These are phyloP conservation scores for Chlorops oryzae DNA, from an alignment of 1,140 invertebrate genomes.

Conservation along the genomic window DNA sequence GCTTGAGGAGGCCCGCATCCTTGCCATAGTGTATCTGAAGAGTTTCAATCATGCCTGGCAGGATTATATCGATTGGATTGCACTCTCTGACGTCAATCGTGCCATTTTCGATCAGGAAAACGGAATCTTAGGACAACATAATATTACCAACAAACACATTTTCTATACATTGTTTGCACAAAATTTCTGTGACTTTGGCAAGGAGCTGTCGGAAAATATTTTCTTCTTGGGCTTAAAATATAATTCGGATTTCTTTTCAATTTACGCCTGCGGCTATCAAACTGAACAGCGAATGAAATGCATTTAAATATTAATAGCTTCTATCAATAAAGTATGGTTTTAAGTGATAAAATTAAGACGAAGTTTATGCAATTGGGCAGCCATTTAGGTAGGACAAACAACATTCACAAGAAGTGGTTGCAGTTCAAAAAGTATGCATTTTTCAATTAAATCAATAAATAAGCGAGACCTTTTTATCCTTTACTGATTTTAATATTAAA, in stretches of 20 bases:
- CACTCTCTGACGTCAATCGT: constrained; percentile 1
- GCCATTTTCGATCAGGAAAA: constrained; percentile 36
- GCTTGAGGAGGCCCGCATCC: constrained; percentile 33
- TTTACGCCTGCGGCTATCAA: constrained; percentile 32
- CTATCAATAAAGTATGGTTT: background rate
- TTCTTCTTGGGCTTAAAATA: constrained; percentile 40
- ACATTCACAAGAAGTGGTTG: no score
- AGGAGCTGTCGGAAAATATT: constrained; percentile 35
- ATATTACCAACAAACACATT: constrained; percentile 32
- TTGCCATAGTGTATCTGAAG: constrained; percentile 40
- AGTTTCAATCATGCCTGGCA: constrained; percentile 34
- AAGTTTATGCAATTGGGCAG: no score
- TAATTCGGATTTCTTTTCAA: constrained; percentile 31
- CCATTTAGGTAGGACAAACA: no score
- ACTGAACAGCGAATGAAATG: constrained; percentile 21
- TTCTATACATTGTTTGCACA: constrained; percentile 41
- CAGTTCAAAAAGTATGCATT: no score
- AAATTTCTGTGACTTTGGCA: constrained; percentile 43
- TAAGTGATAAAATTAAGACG: background rate
- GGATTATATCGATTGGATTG: constrained; percentile 33
- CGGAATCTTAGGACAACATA: constrained; percentile 21
- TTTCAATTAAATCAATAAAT: no score
- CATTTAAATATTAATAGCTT: no score
- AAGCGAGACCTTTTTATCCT: no score
- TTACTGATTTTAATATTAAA: no score